These are phyloP conservation scores for Axinella damicornis DNA, from an alignment of 37 sponge, comb jelly and placozoan species.

Conservation along the genomic window DNA sequence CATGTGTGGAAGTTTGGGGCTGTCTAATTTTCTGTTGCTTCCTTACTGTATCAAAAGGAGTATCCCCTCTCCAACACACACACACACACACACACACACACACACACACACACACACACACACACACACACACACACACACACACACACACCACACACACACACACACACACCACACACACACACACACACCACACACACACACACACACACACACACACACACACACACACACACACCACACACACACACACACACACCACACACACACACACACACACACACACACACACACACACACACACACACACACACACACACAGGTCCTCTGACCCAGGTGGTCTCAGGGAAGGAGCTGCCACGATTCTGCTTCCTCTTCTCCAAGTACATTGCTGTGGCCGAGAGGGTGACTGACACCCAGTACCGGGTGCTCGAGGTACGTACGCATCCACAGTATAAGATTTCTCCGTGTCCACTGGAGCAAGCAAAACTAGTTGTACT, in stretches of 20 bases:
- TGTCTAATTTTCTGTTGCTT: too few species aligned
- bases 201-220: slow-evolving; percentile 17
- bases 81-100: too few species aligned
- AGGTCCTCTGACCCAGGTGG: slow-evolving; percentile 61
- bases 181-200: slow-evolving; percentile 9
- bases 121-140: not conserved
- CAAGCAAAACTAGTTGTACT: too few species aligned
- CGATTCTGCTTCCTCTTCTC: slow-evolving; percentile 68
- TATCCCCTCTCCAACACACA: too few species aligned
- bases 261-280: too few species aligned
- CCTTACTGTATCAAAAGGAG: too few species aligned
- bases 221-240: not conserved
- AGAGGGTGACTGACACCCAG: slow-evolving; percentile 17
- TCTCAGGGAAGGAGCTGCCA: slow-evolving; percentile 54
- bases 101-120: too few species aligned
- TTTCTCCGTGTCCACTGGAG: too few species aligned
- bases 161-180: slow-evolving; percentile 7
- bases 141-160: slow-evolving; percentile 13
- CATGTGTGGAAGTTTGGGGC: too few species aligned
- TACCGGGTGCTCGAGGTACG: slow-evolving; percentile 39
- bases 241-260: not conserved
- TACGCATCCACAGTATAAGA: too few species aligned
- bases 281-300: not conserved
- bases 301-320: not conserved
- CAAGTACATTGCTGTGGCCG: slow-evolving; percentile 68